A percentile compares a stretch with the other conserved stretches of the same genome.
Evolutionary conservation across 2,113 vertebrate genomes (phyloP).

Genomic region (Brienomyrus longianalis): DNA sequence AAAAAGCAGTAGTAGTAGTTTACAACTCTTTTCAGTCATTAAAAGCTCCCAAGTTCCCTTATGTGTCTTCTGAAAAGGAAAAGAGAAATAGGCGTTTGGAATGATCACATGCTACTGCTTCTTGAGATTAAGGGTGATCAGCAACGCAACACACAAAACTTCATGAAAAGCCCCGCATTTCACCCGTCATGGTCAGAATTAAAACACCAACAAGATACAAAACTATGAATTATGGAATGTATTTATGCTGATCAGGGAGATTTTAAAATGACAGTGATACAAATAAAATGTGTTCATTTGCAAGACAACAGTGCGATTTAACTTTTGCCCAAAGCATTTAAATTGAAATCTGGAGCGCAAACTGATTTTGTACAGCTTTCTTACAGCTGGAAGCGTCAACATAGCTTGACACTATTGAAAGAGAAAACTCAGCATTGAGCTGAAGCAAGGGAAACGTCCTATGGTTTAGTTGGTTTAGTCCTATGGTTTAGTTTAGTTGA

Average conservation of each 20-base stretch:
- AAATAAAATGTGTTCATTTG: neutral
- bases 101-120: constrained; percentile 43
- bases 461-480: neutral
- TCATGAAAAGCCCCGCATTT: neutral
- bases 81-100: constrained; percentile 60
- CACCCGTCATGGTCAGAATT: neutral
- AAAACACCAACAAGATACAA: neutral
- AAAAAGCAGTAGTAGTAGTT: neutral
- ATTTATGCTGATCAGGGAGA: neutral
- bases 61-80: constrained; percentile 70
- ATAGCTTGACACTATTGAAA: neutral
- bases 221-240: neutral
- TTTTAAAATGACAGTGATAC: neutral
- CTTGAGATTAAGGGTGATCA: constrained; percentile 33
- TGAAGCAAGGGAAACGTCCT: neutral
- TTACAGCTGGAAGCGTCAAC: neutral
- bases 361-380: neutral
- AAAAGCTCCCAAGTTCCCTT: constrained; percentile 65
- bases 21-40: constrained; percentile 53
- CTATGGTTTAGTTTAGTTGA: neutral
- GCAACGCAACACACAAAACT: constrained; percentile 32
- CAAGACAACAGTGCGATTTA: neutral
- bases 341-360: neutral
- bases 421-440: neutral
- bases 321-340: neutral